Evolutionary conservation across 2,888 invertebrate genomes (phyloP).

Genomic region (Zaprionus obscuricornis): DNA sequence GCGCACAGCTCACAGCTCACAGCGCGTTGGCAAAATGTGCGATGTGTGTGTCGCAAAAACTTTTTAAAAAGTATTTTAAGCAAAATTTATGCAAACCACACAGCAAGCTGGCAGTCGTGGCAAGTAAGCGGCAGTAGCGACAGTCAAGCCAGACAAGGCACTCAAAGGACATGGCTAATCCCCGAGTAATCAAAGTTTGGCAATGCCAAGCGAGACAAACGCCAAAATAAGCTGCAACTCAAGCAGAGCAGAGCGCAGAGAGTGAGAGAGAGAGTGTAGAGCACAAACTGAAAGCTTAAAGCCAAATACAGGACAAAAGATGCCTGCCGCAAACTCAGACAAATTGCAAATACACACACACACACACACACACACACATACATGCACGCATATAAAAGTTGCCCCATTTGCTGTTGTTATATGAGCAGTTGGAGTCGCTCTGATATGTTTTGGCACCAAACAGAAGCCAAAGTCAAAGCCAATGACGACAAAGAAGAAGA

Average conservation of each 20-base stretch:
- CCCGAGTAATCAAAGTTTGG: slow-evolving; percentile 80
- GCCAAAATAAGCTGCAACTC: slow-evolving; percentile 37
- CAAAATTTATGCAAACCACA: slow-evolving; percentile 78
- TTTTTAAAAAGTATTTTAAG: slow-evolving; percentile 79
- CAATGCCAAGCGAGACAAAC: slow-evolving; percentile 64
- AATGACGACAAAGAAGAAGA: too few relatives aligned
- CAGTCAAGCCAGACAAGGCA: slow-evolving; percentile 17
- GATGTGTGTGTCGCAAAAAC: slow-evolving; percentile 64
- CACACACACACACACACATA: too few relatives aligned
- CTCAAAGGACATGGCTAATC: slow-evolving; percentile 69
- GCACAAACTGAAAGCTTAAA: neutral
- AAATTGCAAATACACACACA: slow-evolving; percentile 42
- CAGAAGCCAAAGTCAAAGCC: too few relatives aligned
- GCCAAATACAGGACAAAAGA: slow-evolving; percentile 20
- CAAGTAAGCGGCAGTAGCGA: slow-evolving; percentile 9
- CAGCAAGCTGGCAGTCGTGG: slow-evolving; percentile 63
- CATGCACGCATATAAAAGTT: too few relatives aligned
- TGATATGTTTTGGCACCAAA: too few relatives aligned
- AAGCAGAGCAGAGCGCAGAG: slow-evolving; percentile 22
- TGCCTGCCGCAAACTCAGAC: slow-evolving; percentile 33
- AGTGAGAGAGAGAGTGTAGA: too few relatives aligned
- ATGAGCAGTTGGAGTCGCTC: neutral
- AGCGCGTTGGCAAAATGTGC: too few relatives aligned
- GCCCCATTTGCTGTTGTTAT: too few relatives aligned
- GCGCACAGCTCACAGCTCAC: too few relatives aligned